Evolutionary conservation across 64 coral and sea anemone species (phyloP), one percentile per base, ranked within the genome.

Genomic region (Trachythela sp.): DNA sequence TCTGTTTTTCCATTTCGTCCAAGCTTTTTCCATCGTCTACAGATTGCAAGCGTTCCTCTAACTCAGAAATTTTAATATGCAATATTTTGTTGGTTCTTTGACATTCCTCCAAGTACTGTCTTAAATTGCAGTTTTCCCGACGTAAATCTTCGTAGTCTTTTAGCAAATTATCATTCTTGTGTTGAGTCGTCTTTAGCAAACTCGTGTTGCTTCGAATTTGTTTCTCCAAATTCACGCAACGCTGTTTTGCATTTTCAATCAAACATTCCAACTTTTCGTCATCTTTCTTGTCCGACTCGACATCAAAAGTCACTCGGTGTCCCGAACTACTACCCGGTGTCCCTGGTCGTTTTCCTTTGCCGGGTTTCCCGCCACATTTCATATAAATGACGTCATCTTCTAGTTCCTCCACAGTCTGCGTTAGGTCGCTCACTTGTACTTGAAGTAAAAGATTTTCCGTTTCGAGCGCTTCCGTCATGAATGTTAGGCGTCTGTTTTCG

Each of bases 1-100:
- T 80, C 33, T 80, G 75, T 22, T 80, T 80, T 20, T 80, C 75
- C 75, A 80, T 80, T 35, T 80, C 75, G 20, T 80, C 75, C 15
- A 80, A 39, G 17, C 75, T 80, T 13, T 36, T 80, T 4, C 20
- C 13, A 37, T 80, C 75, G 33, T 80, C 75, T 15, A 80, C 75
- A 37, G 13, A 8, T 35, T 80, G 31, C 75, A 80, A 30, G 33
- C 75, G 75, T 37, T 37, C 75, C 30, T 80, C 75, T 15, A 80
- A 22, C 9, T 80, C 75, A 30, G 75, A 35, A 36, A 80, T 80
- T 37, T 80, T 80, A 14, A 80, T 15, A 39, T 80, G 31, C 75
- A 80, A 39, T 18, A 39, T 39, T 37, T 80, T 35, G 33, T 80
- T 80, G 33, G 75, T 80, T 80, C 37, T 35, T 14, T 80, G 75